These are phyloP conservation scores for Steinernema scapterisci DNA, from an alignment of 2,888 invertebrate genomes.

Conservation along the genomic window DNA sequence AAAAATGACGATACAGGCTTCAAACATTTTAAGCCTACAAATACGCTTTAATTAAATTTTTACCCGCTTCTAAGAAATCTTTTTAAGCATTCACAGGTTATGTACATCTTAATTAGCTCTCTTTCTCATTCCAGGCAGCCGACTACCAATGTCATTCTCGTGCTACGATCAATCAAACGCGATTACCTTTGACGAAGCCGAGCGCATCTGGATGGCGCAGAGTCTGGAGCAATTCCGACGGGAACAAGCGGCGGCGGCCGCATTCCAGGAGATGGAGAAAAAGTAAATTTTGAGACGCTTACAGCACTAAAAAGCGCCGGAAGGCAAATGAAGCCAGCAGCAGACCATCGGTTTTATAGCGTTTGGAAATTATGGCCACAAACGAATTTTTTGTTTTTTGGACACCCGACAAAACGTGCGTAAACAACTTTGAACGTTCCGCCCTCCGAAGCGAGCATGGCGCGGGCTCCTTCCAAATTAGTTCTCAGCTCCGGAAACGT, in stretches of 20 bases:
- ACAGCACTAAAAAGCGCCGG: too few species aligned
- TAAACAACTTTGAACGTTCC: slow-evolving; percentile 27
- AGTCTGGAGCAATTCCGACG: slow-evolving; percentile 10
- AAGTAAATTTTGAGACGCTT: neutral
- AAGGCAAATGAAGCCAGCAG: too few species aligned
- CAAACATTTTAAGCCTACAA: too few species aligned
- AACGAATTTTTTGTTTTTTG: slow-evolving; percentile 9
- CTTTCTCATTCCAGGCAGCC: neutral
- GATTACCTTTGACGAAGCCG: slow-evolving; percentile 28
- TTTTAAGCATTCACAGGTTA: too few species aligned
- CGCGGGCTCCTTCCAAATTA: slow-evolving; percentile 20
- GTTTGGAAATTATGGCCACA: slow-evolving; percentile 8
- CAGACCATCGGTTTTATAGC: neutral
- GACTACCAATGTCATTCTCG: slow-evolving; percentile 17
- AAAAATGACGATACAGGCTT: too few species aligned
- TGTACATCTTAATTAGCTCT: neutral
- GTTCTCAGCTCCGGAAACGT: slow-evolving; percentile 14
- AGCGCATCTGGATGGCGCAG: slow-evolving; percentile 26
- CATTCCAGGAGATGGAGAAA: slow-evolving; percentile 15
- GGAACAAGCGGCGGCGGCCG: slow-evolving; percentile 4
- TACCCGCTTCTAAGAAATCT: too few species aligned
- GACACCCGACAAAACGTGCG: slow-evolving; percentile 3
- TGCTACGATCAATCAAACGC: slow-evolving; percentile 27
- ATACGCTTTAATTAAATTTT: too few species aligned
- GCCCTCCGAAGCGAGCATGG: neutral